Conservation (phyloP, 2,888 invertebrate species). For the Xestobium rufovillosum region DNA sequence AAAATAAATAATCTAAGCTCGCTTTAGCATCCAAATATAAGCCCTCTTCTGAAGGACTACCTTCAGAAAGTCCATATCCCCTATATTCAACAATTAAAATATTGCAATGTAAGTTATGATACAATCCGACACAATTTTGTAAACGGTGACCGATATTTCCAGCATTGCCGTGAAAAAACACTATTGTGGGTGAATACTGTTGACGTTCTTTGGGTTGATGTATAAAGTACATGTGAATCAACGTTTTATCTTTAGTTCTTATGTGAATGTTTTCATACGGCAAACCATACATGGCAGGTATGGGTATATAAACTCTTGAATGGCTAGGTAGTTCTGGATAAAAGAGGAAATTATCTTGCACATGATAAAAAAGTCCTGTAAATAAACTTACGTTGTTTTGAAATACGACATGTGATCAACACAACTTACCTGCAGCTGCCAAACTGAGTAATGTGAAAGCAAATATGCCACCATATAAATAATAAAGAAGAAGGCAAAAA, state of each 20-base stretch:
- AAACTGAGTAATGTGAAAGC: constrained; percentile 62
- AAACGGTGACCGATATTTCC: constrained; percentile 93
- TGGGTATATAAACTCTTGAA: constrained; percentile 79
- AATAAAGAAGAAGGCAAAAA: constrained; percentile 69
- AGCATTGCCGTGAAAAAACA: constrained; percentile 94
- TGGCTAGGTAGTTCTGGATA: constrained; percentile 86
- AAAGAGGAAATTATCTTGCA: constrained; percentile 79
- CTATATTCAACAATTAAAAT: constrained; percentile 90
- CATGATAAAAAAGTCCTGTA: constrained; percentile 73
- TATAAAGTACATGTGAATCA: constrained; percentile 75
- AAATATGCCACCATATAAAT: constrained; percentile 72
- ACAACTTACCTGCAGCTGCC: constrained; percentile 61
- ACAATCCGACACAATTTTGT: constrained; percentile 81
- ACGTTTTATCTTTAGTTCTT: constrained; percentile 66
- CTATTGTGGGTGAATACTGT: constrained; percentile 68
- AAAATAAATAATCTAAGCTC: constrained; percentile 75
- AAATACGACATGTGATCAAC: constrained; percentile 1
- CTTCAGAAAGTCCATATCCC: constrained; percentile 89
- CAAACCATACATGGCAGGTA: constrained; percentile 77
- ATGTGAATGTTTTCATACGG: constrained; percentile 79
- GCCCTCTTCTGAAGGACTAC: constrained; percentile 79
- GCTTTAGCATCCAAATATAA: constrained; percentile 82
- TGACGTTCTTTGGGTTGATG: constrained; percentile 62
- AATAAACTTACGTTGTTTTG: constrained; percentile 20
- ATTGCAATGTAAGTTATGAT: constrained; percentile 74